These are phyloP conservation scores for Turritopsis dohrnii DNA, from an alignment of 30 jellyfish, hydroid and myxozoan genomes.

Conservation along the genomic window DNA sequence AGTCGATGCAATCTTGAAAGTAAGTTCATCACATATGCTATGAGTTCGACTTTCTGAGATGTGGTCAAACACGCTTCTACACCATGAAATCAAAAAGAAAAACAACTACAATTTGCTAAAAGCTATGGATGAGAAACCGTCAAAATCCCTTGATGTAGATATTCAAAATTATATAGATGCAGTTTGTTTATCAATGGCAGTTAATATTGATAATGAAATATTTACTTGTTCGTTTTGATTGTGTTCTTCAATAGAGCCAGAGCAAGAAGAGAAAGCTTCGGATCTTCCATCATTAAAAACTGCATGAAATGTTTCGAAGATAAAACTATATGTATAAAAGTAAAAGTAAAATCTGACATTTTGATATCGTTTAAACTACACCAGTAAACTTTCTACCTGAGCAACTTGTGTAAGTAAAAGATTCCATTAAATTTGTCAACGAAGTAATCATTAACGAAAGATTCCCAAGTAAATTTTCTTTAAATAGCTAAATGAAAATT, in stretches of 20 bases:
- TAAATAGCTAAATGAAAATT: not conserved
- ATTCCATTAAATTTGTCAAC: conserved; percentile 11
- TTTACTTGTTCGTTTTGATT: not conserved
- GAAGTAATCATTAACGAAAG: conserved; percentile 1
- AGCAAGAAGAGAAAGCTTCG: conserved; percentile 11
- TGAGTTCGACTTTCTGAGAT: conserved; percentile 27
- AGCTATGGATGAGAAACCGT: too few species aligned
- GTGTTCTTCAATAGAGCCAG: conserved; percentile 21
- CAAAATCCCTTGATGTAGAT: too few species aligned
- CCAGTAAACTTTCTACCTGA: not conserved
- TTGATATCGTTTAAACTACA: too few species aligned
- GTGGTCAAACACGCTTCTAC: conserved; percentile 22
- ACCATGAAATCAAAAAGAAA: not conserved
- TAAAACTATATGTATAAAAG: not conserved
- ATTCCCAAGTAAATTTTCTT: not conserved
- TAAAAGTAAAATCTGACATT: too few species aligned
- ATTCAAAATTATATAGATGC: too few species aligned
- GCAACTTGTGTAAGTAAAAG: not conserved
- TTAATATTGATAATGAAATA: not conserved
- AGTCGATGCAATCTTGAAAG: conserved; percentile 15
- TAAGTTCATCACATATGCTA: conserved; percentile 17
- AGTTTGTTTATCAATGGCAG: too few species aligned
- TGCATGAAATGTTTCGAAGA: conserved; percentile 29
- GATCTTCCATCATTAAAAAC: conserved; percentile 15
- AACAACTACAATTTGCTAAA: not conserved